A percentile compares a stretch with the other conserved stretches of the same genome.
Conservation (phyloP, 2,888 invertebrate genomes). For the Campopleginae sp. region DNA sequence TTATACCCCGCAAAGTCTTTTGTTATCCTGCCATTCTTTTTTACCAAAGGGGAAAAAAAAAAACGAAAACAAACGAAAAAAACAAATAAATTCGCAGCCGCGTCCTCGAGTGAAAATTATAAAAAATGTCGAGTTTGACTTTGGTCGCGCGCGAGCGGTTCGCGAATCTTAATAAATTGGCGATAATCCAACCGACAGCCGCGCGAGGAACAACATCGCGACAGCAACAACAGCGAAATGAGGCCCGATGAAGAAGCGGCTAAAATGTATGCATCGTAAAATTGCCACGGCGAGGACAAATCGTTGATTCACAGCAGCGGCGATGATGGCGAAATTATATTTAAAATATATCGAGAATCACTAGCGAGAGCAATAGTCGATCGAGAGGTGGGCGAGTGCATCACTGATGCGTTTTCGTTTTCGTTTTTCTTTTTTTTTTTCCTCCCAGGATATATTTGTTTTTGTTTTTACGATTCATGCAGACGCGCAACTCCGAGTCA, state of each 20-base stretch:
- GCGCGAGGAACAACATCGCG: too few species aligned
- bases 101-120: background rate
- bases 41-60: background rate
- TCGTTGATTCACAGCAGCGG: slow-evolving; percentile 15
- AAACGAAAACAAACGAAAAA: background rate
- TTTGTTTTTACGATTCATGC: too few species aligned
- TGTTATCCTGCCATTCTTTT: background rate
- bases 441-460: background rate
- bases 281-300: slow-evolving; percentile 31
- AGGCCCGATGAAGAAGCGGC: slow-evolving; percentile 1
- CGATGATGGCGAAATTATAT: slow-evolving; percentile 57
- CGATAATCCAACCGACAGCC: slow-evolving; percentile 53
- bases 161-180: slow-evolving; percentile 43
- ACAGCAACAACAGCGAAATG: slow-evolving; percentile 47
- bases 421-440: background rate
- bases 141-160: background rate
- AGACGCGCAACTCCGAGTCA: background rate
- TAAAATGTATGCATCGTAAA: slow-evolving; percentile 4
- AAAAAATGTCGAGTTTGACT: background rate
- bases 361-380: slow-evolving; percentile 14
- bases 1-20: background rate
- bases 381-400: slow-evolving; percentile 34
- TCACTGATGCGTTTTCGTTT: background rate
- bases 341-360: slow-evolving; percentile 63
- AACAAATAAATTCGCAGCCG: background rate